Conservation (phyloP, 2,888 invertebrate species). For the Muscina levida region DNA sequence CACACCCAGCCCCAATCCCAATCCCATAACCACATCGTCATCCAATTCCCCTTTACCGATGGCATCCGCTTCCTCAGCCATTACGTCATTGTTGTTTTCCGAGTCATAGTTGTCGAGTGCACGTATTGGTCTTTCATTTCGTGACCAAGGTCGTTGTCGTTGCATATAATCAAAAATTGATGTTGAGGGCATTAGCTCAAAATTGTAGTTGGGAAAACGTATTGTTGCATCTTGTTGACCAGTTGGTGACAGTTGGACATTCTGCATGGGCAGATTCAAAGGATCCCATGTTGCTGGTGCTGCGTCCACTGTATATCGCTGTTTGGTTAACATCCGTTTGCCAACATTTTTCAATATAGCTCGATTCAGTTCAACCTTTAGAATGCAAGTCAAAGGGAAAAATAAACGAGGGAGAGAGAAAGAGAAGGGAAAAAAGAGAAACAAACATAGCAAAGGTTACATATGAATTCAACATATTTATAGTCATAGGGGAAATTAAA, state of each 20-base stretch:
- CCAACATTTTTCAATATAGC: conserved; percentile 88
- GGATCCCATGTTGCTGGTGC: conserved; percentile 62
- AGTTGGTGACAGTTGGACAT: conserved; percentile 42
- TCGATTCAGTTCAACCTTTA: conserved; percentile 85
- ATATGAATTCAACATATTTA: not conserved
- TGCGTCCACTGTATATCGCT: conserved; percentile 65
- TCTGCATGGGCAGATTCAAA: conserved; percentile 42
- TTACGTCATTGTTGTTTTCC: conserved; percentile 66
- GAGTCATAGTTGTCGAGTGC: conserved; percentile 68
- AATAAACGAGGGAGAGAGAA: conserved; percentile 29
- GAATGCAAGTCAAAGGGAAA: conserved; percentile 48
- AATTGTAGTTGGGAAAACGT: conserved; percentile 64
- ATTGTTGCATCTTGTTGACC: conserved; percentile 50
- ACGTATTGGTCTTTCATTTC: conserved; percentile 49
- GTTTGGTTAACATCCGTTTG: conserved; percentile 82
- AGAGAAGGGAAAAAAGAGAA: conserved; percentile 22
- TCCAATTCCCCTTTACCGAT: not conserved
- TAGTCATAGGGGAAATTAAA: conserved; percentile 58
- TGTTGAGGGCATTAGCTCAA: conserved; percentile 65
- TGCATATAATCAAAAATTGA: conserved; percentile 70
- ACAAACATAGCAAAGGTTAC: conserved; percentile 23
- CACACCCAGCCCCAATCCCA: conserved; percentile 26
- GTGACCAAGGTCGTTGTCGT: conserved; percentile 57
- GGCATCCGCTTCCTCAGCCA: conserved; percentile 38
- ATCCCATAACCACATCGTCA: conserved; percentile 31